Conservation (phyloP, 2,113 vertebrate genomes). For the Thamnaconus septentrionalis region DNA sequence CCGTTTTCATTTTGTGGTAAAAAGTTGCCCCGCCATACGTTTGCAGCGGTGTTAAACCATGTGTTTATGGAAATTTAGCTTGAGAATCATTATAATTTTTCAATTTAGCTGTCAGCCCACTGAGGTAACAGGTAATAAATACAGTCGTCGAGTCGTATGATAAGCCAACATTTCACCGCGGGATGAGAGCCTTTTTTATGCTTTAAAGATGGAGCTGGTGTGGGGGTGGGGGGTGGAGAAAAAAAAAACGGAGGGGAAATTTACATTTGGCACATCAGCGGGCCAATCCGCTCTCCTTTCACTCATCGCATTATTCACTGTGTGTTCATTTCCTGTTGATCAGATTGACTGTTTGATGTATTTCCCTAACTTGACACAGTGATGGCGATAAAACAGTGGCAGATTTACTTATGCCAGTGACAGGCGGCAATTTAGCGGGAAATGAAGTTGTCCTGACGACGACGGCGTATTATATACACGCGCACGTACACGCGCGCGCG, state of each 20-base stretch:
- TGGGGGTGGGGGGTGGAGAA: neutral
- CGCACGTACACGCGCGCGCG: conserved; percentile 68
- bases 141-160: conserved; percentile 42
- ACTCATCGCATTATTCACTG: conserved; percentile 75
- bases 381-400: conserved; percentile 87
- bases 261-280: conserved; percentile 76
- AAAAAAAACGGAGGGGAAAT: conserved; percentile 42
- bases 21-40: too few species aligned
- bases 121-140: conserved; percentile 75
- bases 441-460: conserved; percentile 91
- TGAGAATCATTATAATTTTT: conserved; percentile 62
- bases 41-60: neutral
- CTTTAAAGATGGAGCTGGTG: conserved; percentile 25
- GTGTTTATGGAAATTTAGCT: conserved; percentile 54
- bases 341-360: conserved; percentile 85
- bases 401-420: conserved; percentile 93
- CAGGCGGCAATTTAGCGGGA: conserved; percentile 91
- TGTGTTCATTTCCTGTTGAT: conserved; percentile 86
- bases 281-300: conserved; percentile 72
- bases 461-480: conserved; percentile 80
- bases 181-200: conserved; percentile 42
- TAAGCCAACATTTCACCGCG: conserved; percentile 60
- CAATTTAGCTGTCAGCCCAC: conserved; percentile 71
- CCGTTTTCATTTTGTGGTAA: too few species aligned
- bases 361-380: conserved; percentile 83